Evolutionary conservation across 1,140 invertebrate genomes (phyloP).

Genomic region (Drosophila obscura): DNA sequence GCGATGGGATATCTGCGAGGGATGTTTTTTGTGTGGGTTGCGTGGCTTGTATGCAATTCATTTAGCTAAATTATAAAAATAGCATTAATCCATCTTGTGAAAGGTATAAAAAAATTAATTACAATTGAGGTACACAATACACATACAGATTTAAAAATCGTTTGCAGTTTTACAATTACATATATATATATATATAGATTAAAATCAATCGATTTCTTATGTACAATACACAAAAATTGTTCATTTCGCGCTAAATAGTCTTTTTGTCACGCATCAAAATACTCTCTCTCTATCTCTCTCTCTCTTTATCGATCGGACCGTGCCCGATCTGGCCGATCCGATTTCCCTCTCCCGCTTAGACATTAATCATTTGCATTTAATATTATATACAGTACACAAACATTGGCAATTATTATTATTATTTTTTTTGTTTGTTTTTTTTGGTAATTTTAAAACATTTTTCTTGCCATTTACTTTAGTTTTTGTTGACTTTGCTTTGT

Average conservation of each 20-base stretch:
- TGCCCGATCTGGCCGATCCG: too few relatives aligned
- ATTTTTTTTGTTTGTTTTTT: conserved; percentile 26
- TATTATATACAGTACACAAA: conserved; percentile 73
- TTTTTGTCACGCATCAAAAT: conserved; percentile 72
- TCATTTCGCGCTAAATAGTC: conserved; percentile 78
- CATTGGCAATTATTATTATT: conserved; percentile 50
- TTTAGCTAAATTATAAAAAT: conserved; percentile 79
- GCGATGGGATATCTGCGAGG: conserved; percentile 25
- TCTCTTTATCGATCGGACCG: too few relatives aligned
- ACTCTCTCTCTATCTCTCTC: conserved; percentile 23
- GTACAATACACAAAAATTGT: conserved; percentile 76
- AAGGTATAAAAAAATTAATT: conserved; percentile 69
- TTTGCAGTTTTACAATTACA: conserved; percentile 71
- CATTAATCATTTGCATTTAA: conserved; percentile 63
- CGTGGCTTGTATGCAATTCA: conserved; percentile 52
- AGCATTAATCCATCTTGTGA: conserved; percentile 56
- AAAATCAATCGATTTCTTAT: conserved; percentile 78
- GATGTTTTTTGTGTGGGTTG: conserved; percentile 11
- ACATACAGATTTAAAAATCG: conserved; percentile 78
- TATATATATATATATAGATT: conserved; percentile 66
- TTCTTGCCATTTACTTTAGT: conserved; percentile 30
- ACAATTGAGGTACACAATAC: conserved; percentile 79
- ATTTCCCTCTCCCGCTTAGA: conserved; percentile 40
- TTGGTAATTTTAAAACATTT: conserved; percentile 55
- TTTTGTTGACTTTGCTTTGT: conserved; percentile 53